Evolutionary conservation across 2,888 invertebrate species (phyloP).

Genomic region (Nemotelus pantherinus): DNA sequence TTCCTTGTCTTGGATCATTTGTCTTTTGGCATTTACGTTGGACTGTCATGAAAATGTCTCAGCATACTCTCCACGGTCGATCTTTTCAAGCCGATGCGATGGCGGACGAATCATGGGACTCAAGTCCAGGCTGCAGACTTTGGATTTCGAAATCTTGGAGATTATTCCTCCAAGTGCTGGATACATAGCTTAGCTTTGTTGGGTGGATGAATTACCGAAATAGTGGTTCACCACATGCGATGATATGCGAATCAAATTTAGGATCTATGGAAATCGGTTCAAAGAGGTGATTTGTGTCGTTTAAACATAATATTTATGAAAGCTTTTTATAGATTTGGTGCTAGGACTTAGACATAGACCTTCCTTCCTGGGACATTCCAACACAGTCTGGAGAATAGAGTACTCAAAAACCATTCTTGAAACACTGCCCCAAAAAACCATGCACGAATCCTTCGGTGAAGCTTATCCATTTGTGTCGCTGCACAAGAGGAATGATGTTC

Average conservation of each 20-base stretch:
- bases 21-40: slow-evolving; percentile 49
- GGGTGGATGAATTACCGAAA: background rate
- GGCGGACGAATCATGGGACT: slow-evolving; percentile 28
- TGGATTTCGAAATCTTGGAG: slow-evolving; percentile 22
- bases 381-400: too few species aligned
- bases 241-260: background rate
- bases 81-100: slow-evolving; percentile 17
- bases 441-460: background rate
- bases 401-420: too few species aligned
- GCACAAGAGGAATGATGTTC: slow-evolving; percentile 40
- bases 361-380: too few species aligned
- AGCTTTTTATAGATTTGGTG: too few species aligned
- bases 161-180: slow-evolving; percentile 20
- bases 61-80: slow-evolving; percentile 21
- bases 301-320: too few species aligned
- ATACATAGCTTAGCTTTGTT: slow-evolving; percentile 9
- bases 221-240: background rate
- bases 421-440: slow-evolving; percentile 15
- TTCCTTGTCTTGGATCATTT: slow-evolving; percentile 51
- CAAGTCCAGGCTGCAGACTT: slow-evolving; percentile 28
- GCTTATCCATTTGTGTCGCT: slow-evolving; percentile 29
- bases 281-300: too few species aligned
- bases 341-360: too few species aligned
- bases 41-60: slow-evolving; percentile 50
- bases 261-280: too few species aligned